Evolutionary conservation across 1,140 invertebrate genomes (phyloP).

Genomic region (Lanistes nyassanus): DNA sequence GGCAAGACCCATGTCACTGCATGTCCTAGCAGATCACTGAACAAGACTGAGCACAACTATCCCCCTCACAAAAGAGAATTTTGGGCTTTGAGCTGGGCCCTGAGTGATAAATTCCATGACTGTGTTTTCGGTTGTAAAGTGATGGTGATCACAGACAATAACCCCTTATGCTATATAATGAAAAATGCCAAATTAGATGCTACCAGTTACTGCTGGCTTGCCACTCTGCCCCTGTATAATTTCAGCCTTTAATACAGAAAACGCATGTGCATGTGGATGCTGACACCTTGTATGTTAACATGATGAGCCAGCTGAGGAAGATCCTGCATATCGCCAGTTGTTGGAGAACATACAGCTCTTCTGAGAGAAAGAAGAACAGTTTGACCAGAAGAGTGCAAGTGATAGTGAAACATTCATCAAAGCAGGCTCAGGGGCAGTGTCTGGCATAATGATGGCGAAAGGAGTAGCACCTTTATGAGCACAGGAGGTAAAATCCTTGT

Average conservation of each 20-base stretch:
- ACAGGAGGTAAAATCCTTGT: no score
- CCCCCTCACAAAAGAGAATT: slow-evolving; percentile 12
- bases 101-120: slow-evolving; percentile 27
- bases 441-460: not conserved
- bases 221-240: slow-evolving; percentile 18
- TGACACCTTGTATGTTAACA: slow-evolving; percentile 10
- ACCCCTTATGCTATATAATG: slow-evolving; percentile 23
- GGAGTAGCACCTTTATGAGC: not conserved
- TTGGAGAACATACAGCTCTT: slow-evolving; percentile 9
- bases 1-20: slow-evolving; percentile 26
- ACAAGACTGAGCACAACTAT: slow-evolving; percentile 31
- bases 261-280: slow-evolving; percentile 22
- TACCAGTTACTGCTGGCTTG: slow-evolving; percentile 26
- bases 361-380: not conserved
- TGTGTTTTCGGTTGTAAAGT: slow-evolving; percentile 30
- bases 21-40: slow-evolving; percentile 27
- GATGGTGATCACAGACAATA: slow-evolving; percentile 27
- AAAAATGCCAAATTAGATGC: slow-evolving; percentile 28
- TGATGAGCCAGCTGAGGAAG: not conserved
- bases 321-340: not conserved
- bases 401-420: no score
- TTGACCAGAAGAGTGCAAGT: not conserved
- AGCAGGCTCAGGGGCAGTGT: no score
- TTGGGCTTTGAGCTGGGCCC: not conserved
- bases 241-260: slow-evolving; percentile 16